Percentiles rank a stretch among this genome's conserved stretches.
Conservation (phyloP, 2,888 invertebrate species). For the Stenotaenia linearis region DNA sequence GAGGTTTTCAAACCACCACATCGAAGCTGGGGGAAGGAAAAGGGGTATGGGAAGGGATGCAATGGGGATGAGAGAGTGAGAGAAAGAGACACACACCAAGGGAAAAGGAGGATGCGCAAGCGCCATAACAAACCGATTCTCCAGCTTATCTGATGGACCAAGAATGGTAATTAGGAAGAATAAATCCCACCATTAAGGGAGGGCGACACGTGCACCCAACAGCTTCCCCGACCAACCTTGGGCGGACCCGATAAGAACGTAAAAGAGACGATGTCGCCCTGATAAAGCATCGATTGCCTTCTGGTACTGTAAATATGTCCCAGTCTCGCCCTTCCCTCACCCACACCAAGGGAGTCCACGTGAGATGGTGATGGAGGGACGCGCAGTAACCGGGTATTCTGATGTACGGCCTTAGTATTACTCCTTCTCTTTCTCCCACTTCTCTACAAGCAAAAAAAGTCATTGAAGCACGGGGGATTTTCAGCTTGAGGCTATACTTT, state of each 20-base stretch:
- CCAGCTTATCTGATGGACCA: conserved; percentile 29
- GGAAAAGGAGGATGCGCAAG: conserved; percentile 12
- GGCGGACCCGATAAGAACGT: conserved; percentile 19
- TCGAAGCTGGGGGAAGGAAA: background rate
- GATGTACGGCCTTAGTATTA: background rate
- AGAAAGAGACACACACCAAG: conserved; percentile 1
- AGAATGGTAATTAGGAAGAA: conserved; percentile 27
- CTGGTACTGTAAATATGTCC: conserved; percentile 19
- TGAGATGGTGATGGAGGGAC: background rate
- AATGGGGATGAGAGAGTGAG: background rate
- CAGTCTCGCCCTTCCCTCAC: background rate
- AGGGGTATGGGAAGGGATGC: background rate
- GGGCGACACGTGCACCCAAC: conserved; percentile 19
- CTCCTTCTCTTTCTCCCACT: background rate
- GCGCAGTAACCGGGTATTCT: background rate
- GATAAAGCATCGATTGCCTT: conserved; percentile 15
- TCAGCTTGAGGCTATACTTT: conserved; percentile 12
- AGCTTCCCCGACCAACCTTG: conserved; percentile 15
- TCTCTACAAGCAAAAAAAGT: background rate
- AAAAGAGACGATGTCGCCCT: conserved; percentile 14
- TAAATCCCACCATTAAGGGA: conserved; percentile 28
- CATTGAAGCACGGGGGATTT: conserved; percentile 19
- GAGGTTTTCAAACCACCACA: conserved; percentile 5
- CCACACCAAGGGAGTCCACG: conserved; percentile 14
- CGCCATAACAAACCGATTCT: conserved; percentile 19